Percentiles rank a stretch among this genome's conserved stretches.
Conservation (phyloP, 2,888 invertebrate genomes). For the Nebria salina region DNA sequence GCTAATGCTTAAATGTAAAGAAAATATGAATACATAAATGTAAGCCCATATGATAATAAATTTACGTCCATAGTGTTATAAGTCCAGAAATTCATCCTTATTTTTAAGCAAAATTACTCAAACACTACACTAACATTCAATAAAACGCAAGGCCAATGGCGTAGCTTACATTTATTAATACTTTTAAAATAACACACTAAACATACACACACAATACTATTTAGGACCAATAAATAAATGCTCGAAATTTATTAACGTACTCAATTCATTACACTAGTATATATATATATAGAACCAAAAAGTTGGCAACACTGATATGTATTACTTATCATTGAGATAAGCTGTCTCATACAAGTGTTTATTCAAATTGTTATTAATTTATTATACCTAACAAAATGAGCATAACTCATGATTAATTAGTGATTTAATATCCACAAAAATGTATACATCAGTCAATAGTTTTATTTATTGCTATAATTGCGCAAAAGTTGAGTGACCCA, state of each 20-base stretch:
- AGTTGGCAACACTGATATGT: no score
- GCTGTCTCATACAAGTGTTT: background rate
- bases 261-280: no score
- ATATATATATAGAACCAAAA: no score
- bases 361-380: background rate
- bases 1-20: constrained; percentile 62
- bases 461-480: background rate
- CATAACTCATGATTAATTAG: background rate
- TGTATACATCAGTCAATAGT: background rate
- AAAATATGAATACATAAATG: constrained; percentile 54
- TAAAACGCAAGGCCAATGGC: no score
- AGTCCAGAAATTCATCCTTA: constrained; percentile 4
- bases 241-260: no score
- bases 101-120: background rate
- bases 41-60: constrained; percentile 59
- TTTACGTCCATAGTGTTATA: constrained; percentile 58
- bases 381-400: background rate
- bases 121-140: background rate
- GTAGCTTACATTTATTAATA: no score
- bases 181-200: no score
- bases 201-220: no score
- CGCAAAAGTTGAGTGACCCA: constrained; percentile 4
- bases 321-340: no score
- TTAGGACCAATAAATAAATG: no score
- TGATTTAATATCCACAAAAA: background rate